Percentiles rank a stretch among this genome's conserved stretches.
These are phyloP conservation scores for Polypedilum pembai DNA, from an alignment of 1,140 invertebrate species.

Conservation along the genomic window DNA sequence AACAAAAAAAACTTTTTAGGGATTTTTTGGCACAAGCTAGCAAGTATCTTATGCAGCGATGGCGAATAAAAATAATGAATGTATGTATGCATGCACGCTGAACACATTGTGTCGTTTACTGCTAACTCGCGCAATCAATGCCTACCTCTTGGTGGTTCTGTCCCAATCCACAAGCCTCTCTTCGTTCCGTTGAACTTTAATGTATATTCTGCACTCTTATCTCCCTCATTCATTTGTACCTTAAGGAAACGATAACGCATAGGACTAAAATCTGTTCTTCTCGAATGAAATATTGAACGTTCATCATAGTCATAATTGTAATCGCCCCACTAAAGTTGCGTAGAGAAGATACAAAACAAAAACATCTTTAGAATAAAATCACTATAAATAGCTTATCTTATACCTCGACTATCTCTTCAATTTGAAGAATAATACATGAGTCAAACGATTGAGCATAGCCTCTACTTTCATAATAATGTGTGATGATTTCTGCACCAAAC, in stretches of 20 bases:
- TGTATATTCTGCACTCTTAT: slow-evolving; percentile 46
- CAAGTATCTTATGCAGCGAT: not conserved
- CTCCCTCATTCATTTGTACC: slow-evolving; percentile 48
- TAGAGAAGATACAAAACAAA: too few relatives aligned
- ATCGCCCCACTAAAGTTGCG: not conserved
- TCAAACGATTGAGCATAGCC: not conserved
- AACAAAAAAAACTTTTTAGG: not conserved
- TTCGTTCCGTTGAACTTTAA: slow-evolving; percentile 45
- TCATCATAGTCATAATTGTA: slow-evolving; percentile 24
- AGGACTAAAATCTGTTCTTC: not conserved
- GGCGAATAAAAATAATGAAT: not conserved
- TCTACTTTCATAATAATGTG: not conserved
- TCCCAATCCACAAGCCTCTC: slow-evolving; percentile 49
- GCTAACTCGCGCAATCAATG: not conserved
- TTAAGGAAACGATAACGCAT: slow-evolving; percentile 33
- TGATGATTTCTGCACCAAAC: slow-evolving; percentile 13
- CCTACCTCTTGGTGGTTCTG: slow-evolving; percentile 48
- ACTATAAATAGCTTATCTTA: not conserved
- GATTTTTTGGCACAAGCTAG: too few relatives aligned
- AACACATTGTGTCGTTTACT: not conserved
- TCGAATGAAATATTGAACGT: not conserved
- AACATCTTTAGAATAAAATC: not conserved
- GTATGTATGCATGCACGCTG: not conserved
- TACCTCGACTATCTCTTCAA: slow-evolving; percentile 6
- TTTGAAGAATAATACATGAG: not conserved